Percentiles rank a stretch among this genome's conserved stretches.
phyloP scores from a whole-genome alignment of 2,888 invertebrate species.

The Pyrgus malvae region DNA sequence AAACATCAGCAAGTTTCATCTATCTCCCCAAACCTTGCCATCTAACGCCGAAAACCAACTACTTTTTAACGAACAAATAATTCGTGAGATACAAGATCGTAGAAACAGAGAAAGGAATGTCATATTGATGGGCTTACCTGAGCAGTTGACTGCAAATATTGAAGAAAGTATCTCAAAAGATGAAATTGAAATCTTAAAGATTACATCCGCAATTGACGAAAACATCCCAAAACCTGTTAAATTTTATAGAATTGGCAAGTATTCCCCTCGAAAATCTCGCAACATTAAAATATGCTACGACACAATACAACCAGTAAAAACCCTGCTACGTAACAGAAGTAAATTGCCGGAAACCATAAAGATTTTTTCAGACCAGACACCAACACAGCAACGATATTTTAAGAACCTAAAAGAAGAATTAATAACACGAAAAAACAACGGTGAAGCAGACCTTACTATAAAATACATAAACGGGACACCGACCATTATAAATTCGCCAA shows the following conservation, averaged over 20 bases:
- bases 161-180: no score
- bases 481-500: conserved; percentile 17
- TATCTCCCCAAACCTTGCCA: no score
- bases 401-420: conserved; percentile 17
- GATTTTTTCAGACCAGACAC: conserved; percentile 27
- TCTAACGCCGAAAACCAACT: conserved; percentile 1
- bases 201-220: neutral
- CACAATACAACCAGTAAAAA: neutral
- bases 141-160: conserved; percentile 3
- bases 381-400: conserved; percentile 26
- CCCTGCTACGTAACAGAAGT: conserved; percentile 13
- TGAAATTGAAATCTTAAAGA: conserved; percentile 18
- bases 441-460: conserved; percentile 23
- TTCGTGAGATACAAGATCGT: conserved; percentile 26
- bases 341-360: conserved; percentile 21
- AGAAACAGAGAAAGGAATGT: conserved; percentile 28
- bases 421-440: conserved; percentile 2
- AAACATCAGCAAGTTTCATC: conserved; percentile 4
- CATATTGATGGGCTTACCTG: conserved; percentile 18
- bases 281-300: conserved; percentile 28
- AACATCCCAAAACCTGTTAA: conserved; percentile 20
- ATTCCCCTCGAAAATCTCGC: conserved; percentile 14
- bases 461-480: conserved; percentile 21
- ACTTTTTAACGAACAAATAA: conserved; percentile 25
- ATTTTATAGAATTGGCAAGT: conserved; percentile 28